phyloP scores from a whole-genome alignment of 2,113 vertebrate species.

The Excalfactoria chinensis region DNA sequence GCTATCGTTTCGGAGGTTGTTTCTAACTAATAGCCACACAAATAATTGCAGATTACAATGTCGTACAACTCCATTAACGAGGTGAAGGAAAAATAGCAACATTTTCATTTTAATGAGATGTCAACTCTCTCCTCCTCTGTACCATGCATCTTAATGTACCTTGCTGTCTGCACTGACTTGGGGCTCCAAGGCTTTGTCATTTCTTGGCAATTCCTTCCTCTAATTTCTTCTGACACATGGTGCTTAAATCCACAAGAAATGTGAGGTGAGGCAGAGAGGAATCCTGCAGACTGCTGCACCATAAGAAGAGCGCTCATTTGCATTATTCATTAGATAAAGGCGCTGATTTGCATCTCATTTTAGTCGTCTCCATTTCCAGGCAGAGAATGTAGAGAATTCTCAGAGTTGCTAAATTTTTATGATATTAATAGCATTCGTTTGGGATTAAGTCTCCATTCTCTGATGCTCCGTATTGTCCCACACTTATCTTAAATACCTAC shows the following conservation, averaged over 20 bases:
- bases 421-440: slow-evolving; percentile 62
- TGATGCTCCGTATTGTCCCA: slow-evolving; percentile 33
- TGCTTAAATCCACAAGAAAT: slow-evolving; percentile 80
- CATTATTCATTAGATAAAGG: slow-evolving; percentile 86
- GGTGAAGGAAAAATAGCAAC: slow-evolving; percentile 79
- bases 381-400: slow-evolving; percentile 62
- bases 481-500: slow-evolving; percentile 20
- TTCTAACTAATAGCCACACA: slow-evolving; percentile 57
- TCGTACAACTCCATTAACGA: slow-evolving; percentile 75
- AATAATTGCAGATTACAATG: slow-evolving; percentile 69
- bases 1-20: background rate
- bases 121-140: slow-evolving; percentile 58
- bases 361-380: slow-evolving; percentile 67
- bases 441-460: slow-evolving; percentile 40
- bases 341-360: slow-evolving; percentile 84
- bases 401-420: slow-evolving; percentile 59
- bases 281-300: slow-evolving; percentile 76
- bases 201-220: slow-evolving; percentile 72
- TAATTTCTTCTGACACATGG: slow-evolving; percentile 83
- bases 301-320: slow-evolving; percentile 77
- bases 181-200: slow-evolving; percentile 74
- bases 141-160: slow-evolving; percentile 70
- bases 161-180: slow-evolving; percentile 67
- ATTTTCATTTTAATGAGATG: slow-evolving; percentile 81
- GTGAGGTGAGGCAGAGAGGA: slow-evolving; percentile 79